Evolutionary conservation across 2,797 vertebrate genomes (phyloP).

Genomic region (Iguana delicatissima): DNA sequence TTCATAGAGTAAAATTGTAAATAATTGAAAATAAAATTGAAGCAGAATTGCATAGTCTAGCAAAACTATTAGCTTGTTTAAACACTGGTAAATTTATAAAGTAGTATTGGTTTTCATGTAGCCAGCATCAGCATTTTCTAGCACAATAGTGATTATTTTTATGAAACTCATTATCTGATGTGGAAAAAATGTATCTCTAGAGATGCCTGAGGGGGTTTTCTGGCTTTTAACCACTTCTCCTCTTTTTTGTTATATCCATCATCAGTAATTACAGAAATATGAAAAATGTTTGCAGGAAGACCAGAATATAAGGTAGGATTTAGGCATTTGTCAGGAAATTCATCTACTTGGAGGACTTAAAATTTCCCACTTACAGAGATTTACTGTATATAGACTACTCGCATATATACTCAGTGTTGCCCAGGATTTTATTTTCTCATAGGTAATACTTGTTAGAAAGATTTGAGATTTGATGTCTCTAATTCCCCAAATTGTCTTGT

Average conservation of each 20-base stretch:
- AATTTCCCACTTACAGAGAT: not conserved
- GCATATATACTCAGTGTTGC: too few species aligned
- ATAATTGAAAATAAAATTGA: constrained; percentile 28
- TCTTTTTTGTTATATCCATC: not conserved
- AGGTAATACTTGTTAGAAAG: too few species aligned
- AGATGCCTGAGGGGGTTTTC: not conserved
- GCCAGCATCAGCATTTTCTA: constrained; percentile 24
- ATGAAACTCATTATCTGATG: constrained; percentile 17
- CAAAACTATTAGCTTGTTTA: constrained; percentile 45
- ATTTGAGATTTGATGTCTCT: too few species aligned
- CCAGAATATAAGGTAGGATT: not conserved
- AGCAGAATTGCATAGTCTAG: constrained; percentile 41
- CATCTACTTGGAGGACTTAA: not conserved
- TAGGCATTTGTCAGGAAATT: not conserved
- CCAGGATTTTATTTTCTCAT: too few species aligned
- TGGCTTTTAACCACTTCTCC: not conserved
- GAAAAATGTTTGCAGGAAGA: not conserved
- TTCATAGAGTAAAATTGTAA: not conserved
- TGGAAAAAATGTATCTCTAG: constrained; percentile 3
- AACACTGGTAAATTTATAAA: constrained; percentile 23
- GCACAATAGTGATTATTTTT: constrained; percentile 14
- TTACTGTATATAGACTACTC: not conserved
- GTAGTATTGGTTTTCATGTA: constrained; percentile 28
- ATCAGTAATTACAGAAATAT: not conserved
- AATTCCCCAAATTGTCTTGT: too few species aligned